Base-by-base conservation (phyloP, 2,888 invertebrate species). In the Pheosia gnoma region DNA sequence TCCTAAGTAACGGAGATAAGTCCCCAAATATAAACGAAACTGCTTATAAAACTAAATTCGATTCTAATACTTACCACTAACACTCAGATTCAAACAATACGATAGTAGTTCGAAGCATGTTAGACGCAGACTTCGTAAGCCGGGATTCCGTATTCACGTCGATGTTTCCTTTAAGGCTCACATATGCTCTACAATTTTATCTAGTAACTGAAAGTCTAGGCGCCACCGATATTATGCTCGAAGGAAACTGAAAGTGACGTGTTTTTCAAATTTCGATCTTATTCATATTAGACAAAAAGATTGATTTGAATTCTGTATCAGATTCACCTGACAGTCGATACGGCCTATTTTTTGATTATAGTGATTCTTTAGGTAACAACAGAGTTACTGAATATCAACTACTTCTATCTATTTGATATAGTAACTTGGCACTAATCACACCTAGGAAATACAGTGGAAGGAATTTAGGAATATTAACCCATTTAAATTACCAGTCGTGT, bases 161-260 rank as follows among this genome's bases (percentile, higher is more conserved):
- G 74, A 66, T 76, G 80, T 76, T 79, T 80, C 79, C 81, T 80
- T 80, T 77, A 83, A 81, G 72, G 79, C 82, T 79, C 72, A 65
- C 66, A 74, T 64, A 74, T 80, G 78, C 70, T 86, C 79, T 81
- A 81, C 77, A 82, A 85, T 86, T 86, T 84, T 76, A 84, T 83
- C 78, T 78, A 67, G 75, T 78, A 78, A 80, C 80, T 73, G 77
- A 72, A 72, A 64, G 68, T 70, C 71, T 70, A 60, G 75, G 65
- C 68, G 70, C 71, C 62, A 66, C 72, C 66, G 62, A 72, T 72
- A 67, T 77, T 68, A 74, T 70, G 74, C 58, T 59, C 60, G 61
- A 39, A 67, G 61, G 70, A 51, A 51, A 25, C 47, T 47, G 6
- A n/a, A 47, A 5, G 47, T n/a, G 5, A 47, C 4, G 8, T 9